phyloP scores from a whole-genome alignment of 30 jellyfish, hydroid and myxozoan genomes.

The Catostylus mosaicus region DNA sequence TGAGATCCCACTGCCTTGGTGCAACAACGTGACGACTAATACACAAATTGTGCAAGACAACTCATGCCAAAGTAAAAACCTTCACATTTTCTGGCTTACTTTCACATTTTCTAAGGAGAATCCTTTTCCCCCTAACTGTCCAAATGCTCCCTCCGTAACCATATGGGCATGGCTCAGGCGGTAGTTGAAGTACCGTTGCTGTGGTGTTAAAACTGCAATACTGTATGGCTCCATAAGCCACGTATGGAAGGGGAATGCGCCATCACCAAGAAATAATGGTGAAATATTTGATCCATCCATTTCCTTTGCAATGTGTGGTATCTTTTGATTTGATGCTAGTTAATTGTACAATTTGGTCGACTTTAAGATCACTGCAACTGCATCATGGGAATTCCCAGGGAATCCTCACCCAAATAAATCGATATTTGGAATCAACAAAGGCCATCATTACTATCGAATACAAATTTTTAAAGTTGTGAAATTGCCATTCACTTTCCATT shows the following conservation, averaged over 20 bases:
- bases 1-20: conserved; percentile 62
- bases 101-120: conserved; percentile 69
- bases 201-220: conserved; percentile 55
- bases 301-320: conserved; percentile 54
- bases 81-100: conserved; percentile 66
- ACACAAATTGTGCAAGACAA: conserved; percentile 66
- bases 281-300: conserved; percentile 40
- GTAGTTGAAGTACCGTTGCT: conserved; percentile 64
- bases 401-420: conserved; percentile 54
- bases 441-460: conserved; percentile 62
- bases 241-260: conserved; percentile 76
- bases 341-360: conserved; percentile 49
- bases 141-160: conserved; percentile 77
- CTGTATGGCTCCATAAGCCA: conserved; percentile 74
- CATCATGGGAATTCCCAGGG: conserved; percentile 65
- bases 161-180: conserved; percentile 70
- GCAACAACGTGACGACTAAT: conserved; percentile 63
- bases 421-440: conserved; percentile 69
- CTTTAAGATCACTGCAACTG: conserved; percentile 60
- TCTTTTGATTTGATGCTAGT: conserved; percentile 36
- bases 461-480: conserved; percentile 54
- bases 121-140: conserved; percentile 49
- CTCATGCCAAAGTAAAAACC: conserved; percentile 65
- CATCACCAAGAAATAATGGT: conserved; percentile 65
- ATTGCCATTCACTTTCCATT: conserved; percentile 71